These are phyloP conservation scores for Phymorhynchus buccinoides DNA, from an alignment of 1,140 invertebrate genomes.

Conservation along the genomic window DNA sequence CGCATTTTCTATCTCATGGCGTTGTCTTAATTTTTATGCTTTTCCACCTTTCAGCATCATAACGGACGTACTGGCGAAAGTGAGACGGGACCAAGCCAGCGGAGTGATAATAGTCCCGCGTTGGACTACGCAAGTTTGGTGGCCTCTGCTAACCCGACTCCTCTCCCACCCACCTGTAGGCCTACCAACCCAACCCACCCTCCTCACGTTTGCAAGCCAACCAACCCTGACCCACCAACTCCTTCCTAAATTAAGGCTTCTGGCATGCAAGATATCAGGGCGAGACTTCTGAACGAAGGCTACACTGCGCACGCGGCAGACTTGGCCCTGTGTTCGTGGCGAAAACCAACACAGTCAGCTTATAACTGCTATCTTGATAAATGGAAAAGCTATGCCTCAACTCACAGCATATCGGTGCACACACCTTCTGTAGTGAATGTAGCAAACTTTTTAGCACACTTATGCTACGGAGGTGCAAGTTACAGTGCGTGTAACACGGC, in stretches of 20 bases:
- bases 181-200: background rate
- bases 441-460: slow-evolving; percentile 36
- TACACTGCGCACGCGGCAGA: slow-evolving; percentile 37
- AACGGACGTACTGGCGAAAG: slow-evolving; percentile 30
- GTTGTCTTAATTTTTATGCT: slow-evolving; percentile 39
- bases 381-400: slow-evolving; percentile 41
- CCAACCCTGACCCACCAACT: slow-evolving; percentile 40
- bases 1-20: slow-evolving; percentile 46
- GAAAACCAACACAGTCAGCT: slow-evolving; percentile 37
- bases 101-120: slow-evolving; percentile 39
- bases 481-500: slow-evolving; percentile 42
- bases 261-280: slow-evolving; percentile 47
- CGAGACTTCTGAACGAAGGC: slow-evolving; percentile 24
- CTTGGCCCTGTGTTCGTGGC: slow-evolving; percentile 43
- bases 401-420: slow-evolving; percentile 37
- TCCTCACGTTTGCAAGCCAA: slow-evolving; percentile 4
- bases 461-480: slow-evolving; percentile 20
- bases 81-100: slow-evolving; percentile 23
- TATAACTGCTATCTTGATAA: slow-evolving; percentile 43
- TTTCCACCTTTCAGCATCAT: slow-evolving; percentile 52
- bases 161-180: slow-evolving; percentile 34
- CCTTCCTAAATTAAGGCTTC: slow-evolving; percentile 24
- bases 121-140: slow-evolving; percentile 49
- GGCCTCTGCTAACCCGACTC: slow-evolving; percentile 33
- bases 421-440: slow-evolving; percentile 31